phyloP scores from a whole-genome alignment of 2,888 invertebrate genomes.

The Papilio protenor region DNA sequence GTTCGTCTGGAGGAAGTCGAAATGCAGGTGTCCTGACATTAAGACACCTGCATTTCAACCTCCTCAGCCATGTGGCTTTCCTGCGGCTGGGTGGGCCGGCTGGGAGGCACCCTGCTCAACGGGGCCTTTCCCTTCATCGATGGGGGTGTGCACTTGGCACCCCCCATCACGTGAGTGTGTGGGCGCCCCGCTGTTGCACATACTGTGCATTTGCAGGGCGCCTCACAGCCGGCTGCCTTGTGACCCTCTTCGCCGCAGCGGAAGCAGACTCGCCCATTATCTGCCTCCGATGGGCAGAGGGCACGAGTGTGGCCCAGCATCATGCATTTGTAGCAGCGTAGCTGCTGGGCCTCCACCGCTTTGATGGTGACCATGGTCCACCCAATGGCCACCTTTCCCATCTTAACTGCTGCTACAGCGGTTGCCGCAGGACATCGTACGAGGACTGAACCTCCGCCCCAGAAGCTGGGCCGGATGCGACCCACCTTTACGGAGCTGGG shows the following conservation, averaged over 20 bases:
- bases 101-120: neutral
- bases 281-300: no score
- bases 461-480: no score
- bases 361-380: no score
- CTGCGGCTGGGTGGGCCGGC: neutral
- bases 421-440: slow-evolving; percentile 23
- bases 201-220: no score
- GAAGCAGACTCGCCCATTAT: slow-evolving; percentile 22
- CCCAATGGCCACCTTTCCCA: no score
- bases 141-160: slow-evolving; percentile 3
- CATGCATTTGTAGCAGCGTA: no score
- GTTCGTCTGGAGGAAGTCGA: no score
- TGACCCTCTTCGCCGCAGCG: slow-evolving; percentile 33
- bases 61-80: neutral
- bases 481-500: no score
- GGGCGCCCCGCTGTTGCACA: slow-evolving; percentile 6
- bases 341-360: no score
- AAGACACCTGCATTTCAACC: no score
- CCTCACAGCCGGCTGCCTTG: slow-evolving; percentile 10
- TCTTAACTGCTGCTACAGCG: neutral
- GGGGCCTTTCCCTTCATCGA: neutral
- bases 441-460: neutral
- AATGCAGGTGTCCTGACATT: no score
- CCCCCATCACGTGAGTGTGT: slow-evolving; percentile 6
- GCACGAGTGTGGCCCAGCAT: no score